Evolutionary conservation across 2,888 invertebrate species (phyloP), one percentile per base, ranked within the genome.

Genomic region (Pyrgus malvae): DNA sequence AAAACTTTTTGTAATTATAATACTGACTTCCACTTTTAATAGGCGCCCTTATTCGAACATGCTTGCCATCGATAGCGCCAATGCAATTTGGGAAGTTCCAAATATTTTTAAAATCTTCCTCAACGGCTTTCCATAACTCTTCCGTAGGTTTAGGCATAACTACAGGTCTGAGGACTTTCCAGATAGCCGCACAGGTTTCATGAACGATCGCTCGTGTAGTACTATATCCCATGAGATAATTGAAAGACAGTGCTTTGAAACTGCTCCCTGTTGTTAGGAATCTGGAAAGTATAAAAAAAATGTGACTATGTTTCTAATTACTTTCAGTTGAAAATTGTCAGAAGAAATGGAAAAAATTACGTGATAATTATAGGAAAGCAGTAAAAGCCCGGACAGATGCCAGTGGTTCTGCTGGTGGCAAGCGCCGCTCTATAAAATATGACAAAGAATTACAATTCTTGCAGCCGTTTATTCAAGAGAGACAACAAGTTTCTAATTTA

Each of bases 1-100:
- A 48, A 46, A 57, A 27, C 56, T 60, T 53, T 61, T 68, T 67
- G 46, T 67, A 67, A 54, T 69, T 69, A 57, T 56, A 69, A 60
- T 59, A 70, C 21, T 55, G 31, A 42, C 62, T 65, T 41, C 67
- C 69, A 33, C 63, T 59, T 25, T 50, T 51, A 23, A 58, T 56
- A 37, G 70, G 65, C 46, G 63, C 58, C 48, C 63, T 54, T 54
- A 69, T 68, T 46, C 12, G 56, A 31, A 61, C 42, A 29, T 58
- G 61, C 50, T 62, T 62, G 12, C 61, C 59, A 40, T 62, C 60
- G 7, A 37, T 37, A 31, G 45, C 31, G 12, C 31, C 31, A 45
- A 45, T 21, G 19, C 33, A 33, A 3, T 19, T 33, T 16, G 42
- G 42, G 9, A 42, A 29, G 29, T 42, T 42, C 42, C 42, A 42